phyloP scores from a whole-genome alignment of 2,888 invertebrate species.

The Macrophya alboannulata region DNA sequence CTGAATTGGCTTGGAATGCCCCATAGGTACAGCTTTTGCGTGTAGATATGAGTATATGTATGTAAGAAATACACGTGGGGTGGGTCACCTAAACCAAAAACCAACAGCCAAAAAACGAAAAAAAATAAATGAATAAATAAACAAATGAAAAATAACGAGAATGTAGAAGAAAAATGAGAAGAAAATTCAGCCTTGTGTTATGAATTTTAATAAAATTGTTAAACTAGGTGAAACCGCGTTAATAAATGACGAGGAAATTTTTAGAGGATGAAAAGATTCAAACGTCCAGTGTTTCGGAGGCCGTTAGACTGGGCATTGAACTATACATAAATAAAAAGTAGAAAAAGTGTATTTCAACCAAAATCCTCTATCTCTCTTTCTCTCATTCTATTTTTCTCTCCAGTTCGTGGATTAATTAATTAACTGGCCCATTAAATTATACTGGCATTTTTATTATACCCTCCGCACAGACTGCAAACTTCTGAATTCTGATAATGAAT shows the following conservation, averaged over 20 bases:
- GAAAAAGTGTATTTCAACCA: slow-evolving; percentile 4
- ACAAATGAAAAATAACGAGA: too few relatives aligned
- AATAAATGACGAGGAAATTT: not conserved
- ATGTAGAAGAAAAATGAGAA: not conserved
- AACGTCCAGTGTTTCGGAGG: not conserved
- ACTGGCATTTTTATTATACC: slow-evolving; percentile 4
- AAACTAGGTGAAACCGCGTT: not conserved
- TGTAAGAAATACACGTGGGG: too few relatives aligned
- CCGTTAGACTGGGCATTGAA: not conserved
- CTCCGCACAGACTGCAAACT: not conserved
- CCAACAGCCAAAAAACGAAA: too few relatives aligned
- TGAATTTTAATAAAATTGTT: not conserved
- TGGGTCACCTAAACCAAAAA: too few relatives aligned
- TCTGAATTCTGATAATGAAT: slow-evolving; percentile 40
- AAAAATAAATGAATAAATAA: too few relatives aligned
- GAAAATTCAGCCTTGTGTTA: not conserved
- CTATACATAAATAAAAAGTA: not conserved
- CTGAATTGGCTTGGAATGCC: too few relatives aligned
- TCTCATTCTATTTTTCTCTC: not conserved
- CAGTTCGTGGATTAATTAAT: slow-evolving; percentile 31
- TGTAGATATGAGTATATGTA: too few relatives aligned
- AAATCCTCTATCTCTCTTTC: not conserved
- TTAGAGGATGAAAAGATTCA: not conserved
- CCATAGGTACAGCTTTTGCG: too few relatives aligned
- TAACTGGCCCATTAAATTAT: slow-evolving; percentile 10